Conservation (phyloP, 2,113 vertebrate genomes). For the Trachemys scripta region DNA sequence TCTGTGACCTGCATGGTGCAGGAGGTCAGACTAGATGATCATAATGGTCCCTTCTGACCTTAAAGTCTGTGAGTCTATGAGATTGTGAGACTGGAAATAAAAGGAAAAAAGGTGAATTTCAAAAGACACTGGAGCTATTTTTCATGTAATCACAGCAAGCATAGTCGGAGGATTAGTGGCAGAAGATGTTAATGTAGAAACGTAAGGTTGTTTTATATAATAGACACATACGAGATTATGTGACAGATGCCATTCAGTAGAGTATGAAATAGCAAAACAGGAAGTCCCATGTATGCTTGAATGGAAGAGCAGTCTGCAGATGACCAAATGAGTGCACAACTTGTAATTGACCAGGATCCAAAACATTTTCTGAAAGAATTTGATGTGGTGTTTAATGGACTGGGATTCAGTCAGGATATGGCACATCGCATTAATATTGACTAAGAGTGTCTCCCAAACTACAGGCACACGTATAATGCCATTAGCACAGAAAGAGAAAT, state of each 20-base stretch:
- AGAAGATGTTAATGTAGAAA: background rate
- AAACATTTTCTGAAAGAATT: background rate
- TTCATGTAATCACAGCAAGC: background rate
- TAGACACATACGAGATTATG: background rate
- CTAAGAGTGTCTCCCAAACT: rapidly evolving
- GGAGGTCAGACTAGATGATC: too few species aligned
- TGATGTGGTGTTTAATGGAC: background rate
- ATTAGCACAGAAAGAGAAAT: background rate
- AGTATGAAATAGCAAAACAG: background rate
- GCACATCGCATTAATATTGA: background rate
- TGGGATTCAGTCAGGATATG: background rate
- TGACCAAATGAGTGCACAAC: background rate
- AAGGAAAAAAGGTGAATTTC: background rate
- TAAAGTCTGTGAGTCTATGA: too few species aligned
- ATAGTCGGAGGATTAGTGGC: background rate
- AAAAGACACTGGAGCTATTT: background rate
- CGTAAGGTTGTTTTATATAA: rapidly evolving
- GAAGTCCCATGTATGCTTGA: background rate
- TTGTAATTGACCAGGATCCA: background rate
- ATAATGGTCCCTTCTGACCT: too few species aligned
- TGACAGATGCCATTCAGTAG: background rate
- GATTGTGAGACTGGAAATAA: background rate
- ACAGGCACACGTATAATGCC: background rate
- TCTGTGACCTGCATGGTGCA: too few species aligned
- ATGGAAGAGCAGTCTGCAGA: background rate